Conservation (phyloP, 2,797 vertebrate species). For the Mormyrops attenuatus region DNA sequence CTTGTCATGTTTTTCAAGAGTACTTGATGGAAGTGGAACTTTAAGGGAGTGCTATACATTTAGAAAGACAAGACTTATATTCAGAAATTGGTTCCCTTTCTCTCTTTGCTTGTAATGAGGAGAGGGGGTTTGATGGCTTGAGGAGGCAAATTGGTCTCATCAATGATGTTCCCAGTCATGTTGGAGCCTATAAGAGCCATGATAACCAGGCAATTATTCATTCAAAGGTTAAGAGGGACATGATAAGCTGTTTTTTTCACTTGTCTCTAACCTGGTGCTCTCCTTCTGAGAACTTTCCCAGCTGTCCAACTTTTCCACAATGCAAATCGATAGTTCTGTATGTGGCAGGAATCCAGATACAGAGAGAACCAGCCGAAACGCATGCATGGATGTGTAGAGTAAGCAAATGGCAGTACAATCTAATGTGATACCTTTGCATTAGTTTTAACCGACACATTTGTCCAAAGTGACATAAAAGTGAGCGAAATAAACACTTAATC, state of each 20-base stretch:
- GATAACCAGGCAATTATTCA: neutral
- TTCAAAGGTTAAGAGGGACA: neutral
- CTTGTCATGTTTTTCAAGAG: neutral
- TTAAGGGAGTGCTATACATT: neutral
- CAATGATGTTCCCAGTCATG: neutral
- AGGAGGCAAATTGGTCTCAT: neutral
- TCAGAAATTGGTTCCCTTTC: neutral
- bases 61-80: neutral
- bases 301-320: neutral
- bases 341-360: neutral
- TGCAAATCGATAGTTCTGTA: neutral
- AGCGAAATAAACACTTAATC: neutral
- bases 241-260: neutral
- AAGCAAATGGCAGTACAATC: neutral
- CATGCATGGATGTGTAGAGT: neutral
- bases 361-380: neutral
- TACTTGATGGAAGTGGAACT: neutral
- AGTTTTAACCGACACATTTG: neutral
- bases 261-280: neutral
- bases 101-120: neutral
- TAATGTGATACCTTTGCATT: neutral
- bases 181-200: neutral
- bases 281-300: neutral
- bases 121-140: neutral
- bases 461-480: neutral